phyloP scores from a whole-genome alignment of 2,113 vertebrate species.

The Pseudorasbora parva region DNA sequence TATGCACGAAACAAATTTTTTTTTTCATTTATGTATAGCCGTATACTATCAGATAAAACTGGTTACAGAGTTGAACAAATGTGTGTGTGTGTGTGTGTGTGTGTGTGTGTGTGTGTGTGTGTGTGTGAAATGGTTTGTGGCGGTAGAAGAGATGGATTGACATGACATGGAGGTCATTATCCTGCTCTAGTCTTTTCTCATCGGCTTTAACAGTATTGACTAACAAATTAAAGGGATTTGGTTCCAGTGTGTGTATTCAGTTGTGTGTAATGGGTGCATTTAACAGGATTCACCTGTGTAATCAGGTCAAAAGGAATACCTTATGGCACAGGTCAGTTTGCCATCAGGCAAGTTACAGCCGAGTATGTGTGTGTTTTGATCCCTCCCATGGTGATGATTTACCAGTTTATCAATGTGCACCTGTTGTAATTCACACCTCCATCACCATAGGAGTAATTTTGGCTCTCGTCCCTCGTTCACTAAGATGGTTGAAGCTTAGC shows the following conservation, averaged over 20 bases:
- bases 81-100: constrained; percentile 13
- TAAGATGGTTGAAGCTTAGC: constrained; percentile 27
- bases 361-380: constrained; percentile 10
- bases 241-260: constrained; percentile 24
- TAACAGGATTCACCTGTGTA: neutral
- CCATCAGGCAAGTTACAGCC: neutral
- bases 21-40: neutral
- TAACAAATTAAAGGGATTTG: constrained; percentile 50
- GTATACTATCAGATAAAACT: neutral
- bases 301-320: neutral
- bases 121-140: constrained; percentile 34
- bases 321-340: neutral
- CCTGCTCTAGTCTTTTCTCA: constrained; percentile 46
- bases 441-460: constrained; percentile 30
- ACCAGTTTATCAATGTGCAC: constrained; percentile 41
- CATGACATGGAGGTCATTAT: constrained; percentile 48
- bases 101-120: neutral
- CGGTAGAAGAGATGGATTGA: constrained; percentile 46
- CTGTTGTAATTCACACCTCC: constrained; percentile 43
- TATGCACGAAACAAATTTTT: neutral
- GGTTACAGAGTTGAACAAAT: constrained; percentile 17
- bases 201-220: constrained; percentile 47
- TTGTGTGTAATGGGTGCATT: neutral
- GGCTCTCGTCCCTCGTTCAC: constrained; percentile 27
- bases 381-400: constrained; percentile 3